Percentiles rank a stretch among this genome's conserved stretches.
Conservation (phyloP, 2,888 invertebrate genomes). For the Temnothorax ravouxi region DNA sequence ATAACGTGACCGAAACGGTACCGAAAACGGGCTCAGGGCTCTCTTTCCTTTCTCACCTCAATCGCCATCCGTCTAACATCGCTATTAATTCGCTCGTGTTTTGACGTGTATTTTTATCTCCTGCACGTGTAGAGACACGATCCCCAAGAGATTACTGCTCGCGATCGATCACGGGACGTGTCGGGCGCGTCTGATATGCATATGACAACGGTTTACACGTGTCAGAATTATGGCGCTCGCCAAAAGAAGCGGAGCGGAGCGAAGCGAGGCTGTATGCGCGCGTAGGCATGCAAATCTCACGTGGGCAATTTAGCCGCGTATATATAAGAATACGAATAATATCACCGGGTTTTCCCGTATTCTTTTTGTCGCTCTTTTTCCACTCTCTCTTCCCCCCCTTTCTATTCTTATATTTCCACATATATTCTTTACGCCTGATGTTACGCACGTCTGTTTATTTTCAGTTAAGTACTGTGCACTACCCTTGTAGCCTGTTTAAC, state of each 20-base stretch:
- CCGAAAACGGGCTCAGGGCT: not conserved
- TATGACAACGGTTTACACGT: slow-evolving; percentile 49
- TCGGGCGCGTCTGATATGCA: slow-evolving; percentile 46
- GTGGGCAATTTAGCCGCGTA: not conserved
- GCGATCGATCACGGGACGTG: slow-evolving; percentile 33
- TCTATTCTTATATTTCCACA: not conserved
- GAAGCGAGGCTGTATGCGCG: not conserved
- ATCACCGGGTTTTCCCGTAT: not conserved
- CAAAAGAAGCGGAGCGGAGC: slow-evolving; percentile 12
- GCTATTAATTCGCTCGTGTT: slow-evolving; percentile 36
- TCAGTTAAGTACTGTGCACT: not conserved
- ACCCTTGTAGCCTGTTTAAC: slow-evolving; percentile 13
- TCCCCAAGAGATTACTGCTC: slow-evolving; percentile 22
- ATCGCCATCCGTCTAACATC: slow-evolving; percentile 1
- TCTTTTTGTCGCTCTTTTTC: not conserved
- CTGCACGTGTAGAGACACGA: slow-evolving; percentile 23
- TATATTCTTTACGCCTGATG: not conserved
- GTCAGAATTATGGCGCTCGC: slow-evolving; percentile 32
- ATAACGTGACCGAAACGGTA: slow-evolving; percentile 18
- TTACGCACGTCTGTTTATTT: not conserved
- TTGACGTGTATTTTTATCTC: slow-evolving; percentile 44
- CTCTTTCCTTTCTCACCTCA: not conserved
- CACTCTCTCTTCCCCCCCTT: not conserved
- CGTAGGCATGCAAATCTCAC: slow-evolving; percentile 23
- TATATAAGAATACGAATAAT: slow-evolving; percentile 4